phyloP scores from a whole-genome alignment of 2,113 vertebrate species.

The Apteryx mantelli region DNA sequence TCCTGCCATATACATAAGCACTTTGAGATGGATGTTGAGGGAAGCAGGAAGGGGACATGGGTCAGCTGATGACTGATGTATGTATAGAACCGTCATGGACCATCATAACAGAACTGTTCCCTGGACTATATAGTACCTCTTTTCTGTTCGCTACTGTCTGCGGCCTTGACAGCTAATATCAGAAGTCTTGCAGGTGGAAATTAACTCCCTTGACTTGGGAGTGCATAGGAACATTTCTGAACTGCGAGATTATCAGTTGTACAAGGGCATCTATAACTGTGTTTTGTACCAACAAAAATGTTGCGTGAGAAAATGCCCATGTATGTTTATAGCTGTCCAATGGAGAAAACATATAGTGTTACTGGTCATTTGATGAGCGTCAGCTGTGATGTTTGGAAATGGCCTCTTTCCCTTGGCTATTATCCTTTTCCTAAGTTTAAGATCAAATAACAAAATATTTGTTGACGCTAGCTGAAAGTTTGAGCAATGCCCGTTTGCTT shows the following conservation, averaged over 20 bases:
- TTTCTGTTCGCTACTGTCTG: neutral
- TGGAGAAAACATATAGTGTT: neutral
- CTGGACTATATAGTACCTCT: neutral
- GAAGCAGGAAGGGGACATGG: neutral
- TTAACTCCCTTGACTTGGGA: neutral
- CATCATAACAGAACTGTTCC: neutral
- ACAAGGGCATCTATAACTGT: neutral
- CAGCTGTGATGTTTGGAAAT: neutral
- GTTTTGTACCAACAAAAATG: neutral
- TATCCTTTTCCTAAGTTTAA: neutral
- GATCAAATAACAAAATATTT: neutral
- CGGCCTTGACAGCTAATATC: neutral
- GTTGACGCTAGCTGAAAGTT: neutral
- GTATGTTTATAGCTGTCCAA: neutral
- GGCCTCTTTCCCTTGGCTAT: neutral
- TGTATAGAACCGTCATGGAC: neutral
- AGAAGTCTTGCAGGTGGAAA: neutral
- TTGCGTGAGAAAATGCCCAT: neutral
- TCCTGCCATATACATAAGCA: neutral
- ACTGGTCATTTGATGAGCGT: neutral
- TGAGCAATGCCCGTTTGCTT: neutral
- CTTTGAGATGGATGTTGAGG: neutral
- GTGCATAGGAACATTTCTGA: neutral
- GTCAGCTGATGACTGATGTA: neutral
- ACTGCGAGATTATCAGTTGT: neutral